Evolutionary conservation across 2,113 vertebrate genomes (phyloP).

Genomic region (Coryphaenoides rupestris): DNA sequence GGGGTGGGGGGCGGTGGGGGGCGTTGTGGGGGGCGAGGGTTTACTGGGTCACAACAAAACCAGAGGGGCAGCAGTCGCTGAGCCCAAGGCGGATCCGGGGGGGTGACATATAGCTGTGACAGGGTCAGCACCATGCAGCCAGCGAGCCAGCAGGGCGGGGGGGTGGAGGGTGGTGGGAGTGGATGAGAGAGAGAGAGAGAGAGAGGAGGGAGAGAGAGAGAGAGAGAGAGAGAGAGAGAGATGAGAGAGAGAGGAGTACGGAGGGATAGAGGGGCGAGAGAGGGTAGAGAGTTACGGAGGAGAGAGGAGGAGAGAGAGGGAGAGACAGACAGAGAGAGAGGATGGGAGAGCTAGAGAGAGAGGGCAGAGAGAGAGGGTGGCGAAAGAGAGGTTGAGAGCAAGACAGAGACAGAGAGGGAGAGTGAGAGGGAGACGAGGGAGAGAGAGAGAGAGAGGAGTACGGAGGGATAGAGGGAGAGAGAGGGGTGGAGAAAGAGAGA

Average conservation of each 20-base stretch:
- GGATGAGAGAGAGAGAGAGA: neutral
- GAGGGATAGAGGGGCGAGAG: too few species aligned
- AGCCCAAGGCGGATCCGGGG: conserved; percentile 7
- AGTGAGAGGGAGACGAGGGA: too few species aligned
- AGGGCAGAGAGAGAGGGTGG: conserved; percentile 5
- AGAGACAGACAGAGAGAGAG: neutral
- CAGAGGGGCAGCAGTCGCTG: conserved; percentile 26
- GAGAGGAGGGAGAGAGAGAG: neutral
- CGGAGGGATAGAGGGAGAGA: neutral
- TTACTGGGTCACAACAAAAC: conserved; percentile 42
- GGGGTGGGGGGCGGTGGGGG: conserved; percentile 18
- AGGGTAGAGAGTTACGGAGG: too few species aligned
- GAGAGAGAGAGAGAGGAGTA: too few species aligned
- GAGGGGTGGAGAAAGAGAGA: too few species aligned
- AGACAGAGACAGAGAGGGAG: neutral
- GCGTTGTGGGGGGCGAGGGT: conserved; percentile 28
- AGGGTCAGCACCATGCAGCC: neutral
- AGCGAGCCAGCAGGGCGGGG: too few species aligned
- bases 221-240: conserved; percentile 1
- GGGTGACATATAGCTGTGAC: conserved; percentile 6
- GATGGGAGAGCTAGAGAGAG: neutral
- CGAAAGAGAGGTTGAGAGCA: conserved; percentile 11
- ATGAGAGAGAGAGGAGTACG: neutral
- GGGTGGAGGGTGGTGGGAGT: neutral
- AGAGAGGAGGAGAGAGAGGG: neutral